These are phyloP conservation scores for Hippocampus mohnikei DNA, from an alignment of 2,113 vertebrate species.

Conservation along the genomic window DNA sequence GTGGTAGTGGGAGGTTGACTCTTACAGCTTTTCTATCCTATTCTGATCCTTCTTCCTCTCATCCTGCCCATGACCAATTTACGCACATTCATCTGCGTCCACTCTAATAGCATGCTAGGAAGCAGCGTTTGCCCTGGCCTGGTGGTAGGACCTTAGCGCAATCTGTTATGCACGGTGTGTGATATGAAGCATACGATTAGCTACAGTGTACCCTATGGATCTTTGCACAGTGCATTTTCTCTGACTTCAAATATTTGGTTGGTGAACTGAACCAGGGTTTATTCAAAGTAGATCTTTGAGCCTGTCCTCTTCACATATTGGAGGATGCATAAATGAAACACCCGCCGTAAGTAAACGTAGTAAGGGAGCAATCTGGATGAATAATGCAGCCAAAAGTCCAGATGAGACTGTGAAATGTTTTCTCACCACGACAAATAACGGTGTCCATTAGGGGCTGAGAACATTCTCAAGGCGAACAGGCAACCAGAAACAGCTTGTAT, in stretches of 20 bases:
- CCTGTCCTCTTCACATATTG: slow-evolving; percentile 51
- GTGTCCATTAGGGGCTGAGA: slow-evolving; percentile 64
- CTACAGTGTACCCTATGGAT: slow-evolving; percentile 44
- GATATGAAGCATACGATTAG: slow-evolving; percentile 59
- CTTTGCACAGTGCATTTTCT: slow-evolving; percentile 55
- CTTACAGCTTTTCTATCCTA: slow-evolving; percentile 45
- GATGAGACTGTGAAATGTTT: slow-evolving; percentile 62
- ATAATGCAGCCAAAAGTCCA: slow-evolving; percentile 59
- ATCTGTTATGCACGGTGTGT: slow-evolving; percentile 63
- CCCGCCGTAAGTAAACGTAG: slow-evolving; percentile 61
- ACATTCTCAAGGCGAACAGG: slow-evolving; percentile 42
- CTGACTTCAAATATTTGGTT: slow-evolving; percentile 71
- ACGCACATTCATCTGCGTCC: slow-evolving; percentile 64
- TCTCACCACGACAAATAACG: slow-evolving; percentile 65
- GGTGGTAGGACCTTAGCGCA: slow-evolving; percentile 59
- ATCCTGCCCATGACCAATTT: slow-evolving; percentile 48
- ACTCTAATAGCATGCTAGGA: slow-evolving; percentile 59
- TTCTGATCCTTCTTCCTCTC: slow-evolving; percentile 48
- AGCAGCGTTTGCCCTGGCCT: slow-evolving; percentile 52
- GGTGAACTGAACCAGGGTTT: slow-evolving; percentile 64
- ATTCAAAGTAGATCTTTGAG: slow-evolving; percentile 59
- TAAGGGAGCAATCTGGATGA: slow-evolving; percentile 56
- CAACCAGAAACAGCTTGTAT: slow-evolving; percentile 22
- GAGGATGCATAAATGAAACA: slow-evolving; percentile 64
- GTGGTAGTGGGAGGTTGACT: slow-evolving; percentile 48